Evolutionary conservation across 2,797 vertebrate species (phyloP).

Genomic region (Austrolebias charrua): DNA sequence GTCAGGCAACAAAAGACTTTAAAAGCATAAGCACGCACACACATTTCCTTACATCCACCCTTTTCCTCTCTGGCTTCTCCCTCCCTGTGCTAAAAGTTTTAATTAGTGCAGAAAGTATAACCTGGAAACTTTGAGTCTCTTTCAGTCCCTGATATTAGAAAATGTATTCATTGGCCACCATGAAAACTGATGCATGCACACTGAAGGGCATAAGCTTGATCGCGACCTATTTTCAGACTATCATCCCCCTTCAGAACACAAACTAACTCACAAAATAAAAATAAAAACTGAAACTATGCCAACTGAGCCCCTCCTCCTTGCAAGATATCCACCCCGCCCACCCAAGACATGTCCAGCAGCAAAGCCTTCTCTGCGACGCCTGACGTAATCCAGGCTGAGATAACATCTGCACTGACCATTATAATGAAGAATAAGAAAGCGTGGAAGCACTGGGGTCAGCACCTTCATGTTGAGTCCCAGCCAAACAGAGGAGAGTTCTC

Average conservation of each 20-base stretch:
- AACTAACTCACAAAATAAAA: background rate
- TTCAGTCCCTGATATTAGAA: background rate
- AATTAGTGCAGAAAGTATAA: slow-evolving; percentile 40
- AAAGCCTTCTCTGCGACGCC: slow-evolving; percentile 27
- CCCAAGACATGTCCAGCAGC: slow-evolving; percentile 1
- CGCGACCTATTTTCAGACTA: background rate
- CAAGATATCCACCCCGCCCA: background rate
- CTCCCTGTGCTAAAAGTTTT: slow-evolving; percentile 31
- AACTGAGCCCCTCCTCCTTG: slow-evolving; percentile 29
- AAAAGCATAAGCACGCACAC: slow-evolving; percentile 48
- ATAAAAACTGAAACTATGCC: slow-evolving; percentile 24
- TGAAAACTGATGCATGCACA: background rate
- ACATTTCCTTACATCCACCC: slow-evolving; percentile 45
- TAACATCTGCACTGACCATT: slow-evolving; percentile 66
- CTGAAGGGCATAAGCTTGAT: background rate
- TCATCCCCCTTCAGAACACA: slow-evolving; percentile 4
- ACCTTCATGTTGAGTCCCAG: slow-evolving; percentile 21
- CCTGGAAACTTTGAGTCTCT: slow-evolving; percentile 29
- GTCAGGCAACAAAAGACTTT: slow-evolving; percentile 75
- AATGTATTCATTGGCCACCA: background rate
- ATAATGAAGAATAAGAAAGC: slow-evolving; percentile 43
- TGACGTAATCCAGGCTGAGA: slow-evolving; percentile 55
- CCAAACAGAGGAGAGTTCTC: slow-evolving; percentile 24
- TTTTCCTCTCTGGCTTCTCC: slow-evolving; percentile 52
- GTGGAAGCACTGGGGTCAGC: slow-evolving; percentile 38